Base-by-base conservation (phyloP, 2,797 vertebrate genomes). In the Halcyon smyrnensis region DNA sequence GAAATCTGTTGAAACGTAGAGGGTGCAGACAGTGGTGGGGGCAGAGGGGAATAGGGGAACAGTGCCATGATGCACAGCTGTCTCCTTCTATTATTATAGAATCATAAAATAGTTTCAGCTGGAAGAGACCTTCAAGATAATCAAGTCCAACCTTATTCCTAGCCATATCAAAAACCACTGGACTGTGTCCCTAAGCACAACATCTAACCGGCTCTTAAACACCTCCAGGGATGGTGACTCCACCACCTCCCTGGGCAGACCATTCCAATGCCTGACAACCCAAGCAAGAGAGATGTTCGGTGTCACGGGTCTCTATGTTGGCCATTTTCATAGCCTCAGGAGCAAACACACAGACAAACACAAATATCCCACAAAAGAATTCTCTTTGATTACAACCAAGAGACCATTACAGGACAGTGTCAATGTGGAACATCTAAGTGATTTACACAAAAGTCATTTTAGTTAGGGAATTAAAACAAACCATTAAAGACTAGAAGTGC, bases 351-450 rank as follows among this genome's bases (percentile, higher is more conserved):
- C 0, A 5, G 70, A 92, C 67, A 81, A 87, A 73, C 23, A 80
- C 48, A 84, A 76, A 71, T 41, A 78, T 23, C 62, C 71, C 71
- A 73, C 64, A 51, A 19, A 21, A 93, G 45, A 89, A 93, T 39
- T 50, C 57, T 77, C 81, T 65, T 74, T 6, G 10, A 15, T 70
- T 92, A 89, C 51, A 87, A 94, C 69, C 53, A 80, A 92, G 62
- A 89, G 69, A 93, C 53, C 32, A 28, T 23, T 83, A 87, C 84
- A 69, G 57, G 51, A 95, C 0, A 2, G 62, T 62, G 56, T 83
- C 71, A 81, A n/a, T 65, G 75, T 32, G 62, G 54, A 92, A 95
- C 67, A 89, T 65, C 68, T 68, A 78, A 85, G 87, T 90, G 90
- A 84, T 63, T 94, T 59, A 85, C 78, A 92, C 14, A 69, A 3